A percentile compares a stretch with the other conserved stretches of the same genome.
Evolutionary conservation across 2,888 invertebrate genomes (phyloP).

Genomic region (Leucophenga maculata): DNA sequence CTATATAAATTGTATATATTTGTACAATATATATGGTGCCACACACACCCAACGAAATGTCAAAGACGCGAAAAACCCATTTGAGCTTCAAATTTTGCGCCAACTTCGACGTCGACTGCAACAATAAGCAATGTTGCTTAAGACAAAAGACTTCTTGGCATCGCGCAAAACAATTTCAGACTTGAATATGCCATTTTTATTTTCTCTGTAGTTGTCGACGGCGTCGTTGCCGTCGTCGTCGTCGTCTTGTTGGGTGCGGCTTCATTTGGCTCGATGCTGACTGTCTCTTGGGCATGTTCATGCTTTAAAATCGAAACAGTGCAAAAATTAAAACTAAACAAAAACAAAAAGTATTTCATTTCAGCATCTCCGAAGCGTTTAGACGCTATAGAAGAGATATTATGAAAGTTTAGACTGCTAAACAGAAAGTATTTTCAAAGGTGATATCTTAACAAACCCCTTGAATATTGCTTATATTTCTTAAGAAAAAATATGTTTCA

Average conservation of each 20-base stretch:
- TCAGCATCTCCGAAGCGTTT: too few species aligned
- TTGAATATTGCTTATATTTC: too few species aligned
- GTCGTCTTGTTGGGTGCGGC: background rate
- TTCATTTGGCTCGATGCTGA: background rate
- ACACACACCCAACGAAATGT: constrained; percentile 17
- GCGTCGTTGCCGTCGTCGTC: background rate
- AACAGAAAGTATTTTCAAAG: too few species aligned
- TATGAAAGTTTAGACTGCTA: too few species aligned
- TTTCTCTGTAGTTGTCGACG: background rate
- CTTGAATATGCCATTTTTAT: constrained; percentile 2
- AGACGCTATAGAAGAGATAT: too few species aligned
- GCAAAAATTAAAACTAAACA: too few species aligned
- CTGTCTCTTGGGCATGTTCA: constrained; percentile 12
- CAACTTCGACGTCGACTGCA: background rate
- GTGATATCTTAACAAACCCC: too few species aligned
- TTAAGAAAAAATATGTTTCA: too few species aligned
- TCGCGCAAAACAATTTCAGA: background rate
- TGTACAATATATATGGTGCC: background rate
- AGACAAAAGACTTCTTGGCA: background rate
- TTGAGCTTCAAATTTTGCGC: background rate
- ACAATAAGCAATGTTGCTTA: background rate
- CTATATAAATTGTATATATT: too few species aligned
- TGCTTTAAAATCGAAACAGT: background rate
- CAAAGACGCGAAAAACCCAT: constrained; percentile 17
- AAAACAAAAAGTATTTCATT: too few species aligned